phyloP scores from a whole-genome alignment of 2,888 invertebrate genomes.

The Iphiclides podalirius region DNA sequence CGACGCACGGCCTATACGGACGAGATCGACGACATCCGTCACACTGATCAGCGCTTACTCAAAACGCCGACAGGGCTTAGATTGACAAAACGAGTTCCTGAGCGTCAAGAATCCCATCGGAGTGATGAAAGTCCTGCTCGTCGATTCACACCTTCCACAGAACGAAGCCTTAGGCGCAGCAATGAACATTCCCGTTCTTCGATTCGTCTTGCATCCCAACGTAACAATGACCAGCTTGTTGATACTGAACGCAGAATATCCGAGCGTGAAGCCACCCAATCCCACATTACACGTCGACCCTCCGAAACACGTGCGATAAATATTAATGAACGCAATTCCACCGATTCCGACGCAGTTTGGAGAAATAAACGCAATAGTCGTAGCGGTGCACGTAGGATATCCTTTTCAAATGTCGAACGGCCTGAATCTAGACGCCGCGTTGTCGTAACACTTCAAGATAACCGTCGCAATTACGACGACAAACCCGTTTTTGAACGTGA shows the following conservation, averaged over 20 bases:
- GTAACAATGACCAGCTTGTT: background rate
- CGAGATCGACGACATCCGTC: background rate
- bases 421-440: no score
- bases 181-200: background rate
- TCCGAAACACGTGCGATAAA: no score
- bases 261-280: background rate
- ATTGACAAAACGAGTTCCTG: background rate
- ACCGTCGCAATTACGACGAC: background rate
- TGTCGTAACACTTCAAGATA: background rate
- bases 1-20: background rate
- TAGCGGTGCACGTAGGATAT: no score
- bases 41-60: background rate
- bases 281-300: no score
- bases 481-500: background rate
- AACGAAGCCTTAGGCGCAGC: no score
- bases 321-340: background rate
- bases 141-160: no score
- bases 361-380: no score
- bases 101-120: background rate
- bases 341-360: background rate
- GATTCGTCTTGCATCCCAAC: background rate
- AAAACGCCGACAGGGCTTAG: background rate
- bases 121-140: background rate
- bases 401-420: no score
- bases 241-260: background rate